Evolutionary conservation across 2,797 vertebrate species (phyloP), one percentile per base, ranked within the genome.

Genomic region (Xenentodon cancila): DNA sequence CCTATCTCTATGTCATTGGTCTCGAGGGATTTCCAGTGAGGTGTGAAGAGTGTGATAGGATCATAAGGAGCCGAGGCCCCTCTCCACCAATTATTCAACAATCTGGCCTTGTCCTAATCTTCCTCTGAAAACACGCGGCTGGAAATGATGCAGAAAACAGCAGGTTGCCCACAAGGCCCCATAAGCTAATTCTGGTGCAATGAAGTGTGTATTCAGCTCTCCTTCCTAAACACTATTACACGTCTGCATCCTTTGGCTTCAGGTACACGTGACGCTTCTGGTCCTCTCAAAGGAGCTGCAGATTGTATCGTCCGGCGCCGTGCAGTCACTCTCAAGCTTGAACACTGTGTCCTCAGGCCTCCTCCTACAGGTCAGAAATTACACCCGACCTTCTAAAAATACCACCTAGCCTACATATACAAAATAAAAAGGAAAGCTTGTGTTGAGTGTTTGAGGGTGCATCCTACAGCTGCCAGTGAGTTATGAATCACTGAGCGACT

Each of bases 11-110:
- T 37, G 59, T 52, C 64, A 48, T 47, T 21, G 63, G 59, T 84
- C 88, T 84, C 80, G 0, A 44, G 86, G 82, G 85, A 71, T 64
- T 42, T 9, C 55, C 84, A 70, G 37, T 71, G 85, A 80, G 82
- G 88, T 90, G 87, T 89, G 85, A 89, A 84, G 84, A 74, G 75
- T 71, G 67, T 89, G 89, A 90, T 89, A 79, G 85, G 85, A 88
- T 91, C 89, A 85, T 49, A 81, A 62, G 57, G 78, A 80, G 80
- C 61, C 1, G 40, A 67, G 80, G 82, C 81, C 81, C 73, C 74
- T 71, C 78, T 86, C 69, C 73, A 77, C 85, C 80, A 88, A 90
- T 90, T 90, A 91, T 85, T 78, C 70, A 81, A 81, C 83, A 86
- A 84, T 80, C 68, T 73, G 74, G 79, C 72, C 79, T 71, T 34